A percentile compares a stretch with the other conserved stretches of the same genome.
These are phyloP conservation scores for Omphaloscelis lunosa DNA, from an alignment of 2,888 invertebrate species.

Conservation along the genomic window DNA sequence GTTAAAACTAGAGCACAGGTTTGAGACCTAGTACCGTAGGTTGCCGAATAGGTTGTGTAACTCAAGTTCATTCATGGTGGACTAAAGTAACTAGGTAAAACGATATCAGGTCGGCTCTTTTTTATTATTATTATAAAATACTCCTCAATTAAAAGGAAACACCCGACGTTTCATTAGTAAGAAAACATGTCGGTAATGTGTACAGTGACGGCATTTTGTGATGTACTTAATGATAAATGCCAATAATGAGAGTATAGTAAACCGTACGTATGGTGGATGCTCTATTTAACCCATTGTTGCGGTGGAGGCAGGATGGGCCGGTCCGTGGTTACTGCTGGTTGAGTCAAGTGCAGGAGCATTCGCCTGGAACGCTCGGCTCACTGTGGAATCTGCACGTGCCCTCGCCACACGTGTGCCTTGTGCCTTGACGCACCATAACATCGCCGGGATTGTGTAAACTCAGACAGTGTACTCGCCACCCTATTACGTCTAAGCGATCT, in stretches of 20 bases:
- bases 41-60: slow-evolving; percentile 7
- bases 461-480: slow-evolving; percentile 66
- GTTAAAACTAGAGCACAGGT: slow-evolving; percentile 61
- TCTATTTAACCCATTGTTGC: slow-evolving; percentile 84
- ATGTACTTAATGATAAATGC: slow-evolving; percentile 50
- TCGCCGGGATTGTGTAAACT: slow-evolving; percentile 65
- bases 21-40: slow-evolving; percentile 38
- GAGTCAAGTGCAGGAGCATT: slow-evolving; percentile 89
- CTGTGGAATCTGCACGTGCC: slow-evolving; percentile 85
- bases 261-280: slow-evolving; percentile 70
- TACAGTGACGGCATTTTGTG: slow-evolving; percentile 39
- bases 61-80: background rate
- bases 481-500: slow-evolving; percentile 48
- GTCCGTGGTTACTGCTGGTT: slow-evolving; percentile 71
- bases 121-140: slow-evolving; percentile 15
- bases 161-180: slow-evolving; percentile 42
- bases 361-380: slow-evolving; percentile 86
- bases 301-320: slow-evolving; percentile 81
- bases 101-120: slow-evolving; percentile 2
- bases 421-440: slow-evolving; percentile 78
- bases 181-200: slow-evolving; percentile 46
- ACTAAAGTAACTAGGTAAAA: background rate
- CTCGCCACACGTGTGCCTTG: slow-evolving; percentile 81
- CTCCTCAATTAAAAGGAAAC: slow-evolving; percentile 30
- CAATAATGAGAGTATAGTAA: slow-evolving; percentile 50